phyloP scores from a whole-genome alignment of 1,140 invertebrate species.

The Arion vulgaris region DNA sequence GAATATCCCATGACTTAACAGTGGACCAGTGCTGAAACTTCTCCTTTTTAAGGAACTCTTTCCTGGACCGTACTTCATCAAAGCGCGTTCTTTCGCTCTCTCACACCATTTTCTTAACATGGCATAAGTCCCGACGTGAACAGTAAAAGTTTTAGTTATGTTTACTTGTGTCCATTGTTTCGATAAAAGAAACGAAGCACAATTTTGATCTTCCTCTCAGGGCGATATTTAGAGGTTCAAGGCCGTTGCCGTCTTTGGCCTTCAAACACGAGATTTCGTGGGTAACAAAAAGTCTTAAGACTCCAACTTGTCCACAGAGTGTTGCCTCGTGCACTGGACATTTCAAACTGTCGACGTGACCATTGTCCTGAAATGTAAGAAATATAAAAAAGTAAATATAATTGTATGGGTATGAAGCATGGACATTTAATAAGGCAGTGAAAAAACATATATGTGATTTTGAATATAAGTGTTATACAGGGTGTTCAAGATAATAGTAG shows the following conservation, averaged over 20 bases:
- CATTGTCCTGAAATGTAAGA: conserved; percentile 31
- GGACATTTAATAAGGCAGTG: too few relatives aligned
- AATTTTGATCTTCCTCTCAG: conserved; percentile 63
- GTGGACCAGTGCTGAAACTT: conserved; percentile 54
- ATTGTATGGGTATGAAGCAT: too few relatives aligned
- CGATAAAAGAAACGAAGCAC: conserved; percentile 69
- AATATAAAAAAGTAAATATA: too few relatives aligned
- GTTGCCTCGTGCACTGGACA: conserved; percentile 68
- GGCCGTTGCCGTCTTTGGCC: conserved; percentile 65
- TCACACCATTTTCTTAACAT: conserved; percentile 68
- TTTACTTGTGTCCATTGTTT: conserved; percentile 70
- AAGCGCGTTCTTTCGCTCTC: conserved; percentile 62
- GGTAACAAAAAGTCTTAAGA: conserved; percentile 67
- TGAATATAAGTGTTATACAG: too few relatives aligned
- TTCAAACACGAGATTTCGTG: conserved; percentile 67
- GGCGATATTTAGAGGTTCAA: conserved; percentile 68
- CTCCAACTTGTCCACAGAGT: conserved; percentile 64
- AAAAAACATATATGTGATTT: too few relatives aligned
- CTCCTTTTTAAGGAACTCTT: conserved; percentile 65
- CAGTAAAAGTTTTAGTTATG: conserved; percentile 56
- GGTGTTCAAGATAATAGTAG: too few relatives aligned
- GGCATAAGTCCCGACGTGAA: conserved; percentile 64
- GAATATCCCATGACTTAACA: conserved; percentile 64
- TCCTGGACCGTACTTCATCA: conserved; percentile 57
- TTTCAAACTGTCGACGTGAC: conserved; percentile 66